Evolutionary conservation across 2,888 invertebrate species (phyloP), one percentile per base, ranked within the genome.

Genomic region (Dasypolia templi): DNA sequence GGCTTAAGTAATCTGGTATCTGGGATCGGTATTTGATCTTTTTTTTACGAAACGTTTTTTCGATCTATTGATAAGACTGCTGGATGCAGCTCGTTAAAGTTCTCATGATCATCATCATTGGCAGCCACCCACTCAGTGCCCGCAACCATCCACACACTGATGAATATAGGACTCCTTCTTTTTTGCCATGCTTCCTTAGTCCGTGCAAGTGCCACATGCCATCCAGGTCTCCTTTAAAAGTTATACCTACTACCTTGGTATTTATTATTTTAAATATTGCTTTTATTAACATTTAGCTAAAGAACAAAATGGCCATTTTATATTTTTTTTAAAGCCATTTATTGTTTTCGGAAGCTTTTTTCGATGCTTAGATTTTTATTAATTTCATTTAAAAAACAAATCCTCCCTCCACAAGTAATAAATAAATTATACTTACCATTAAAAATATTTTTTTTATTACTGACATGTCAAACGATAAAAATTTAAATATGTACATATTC

Each of bases 1-100:
- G 19, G 58, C 26, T 63, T 75, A n/a, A n/a, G n/a, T n/a, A n/a
- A 84, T 84, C 71, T 29, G 22, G 32, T 19, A 58, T 55, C 81
- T 51, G 12, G 58, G 82, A 84, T 84, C 82, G 64, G 82, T 81
- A 81, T 75, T 81, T 58, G 61, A 76, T 81, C 53, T 71, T 71
- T 53, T 67, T 49, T 59, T 70, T 80, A n/a, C 58, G 39, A 7
- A 51, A 32, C 32, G 19, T 39, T 51, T 59, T 46, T 22, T 55
- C 46, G 66, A 68, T 68, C 11, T 35, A 14, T 55, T 35, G 68
- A 80, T 63, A 49, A 51, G 14, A 46, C 29, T 29, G 22, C 17
- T 39, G 4, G 6, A 32, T 32, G 17, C 11, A 42, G 22, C 14
- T 58, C 9, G 14, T n/a, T 72, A 46, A 26, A 61, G 22, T 49